Base-by-base conservation (phyloP, 2,888 invertebrate species). In the Chrysolina americana region DNA sequence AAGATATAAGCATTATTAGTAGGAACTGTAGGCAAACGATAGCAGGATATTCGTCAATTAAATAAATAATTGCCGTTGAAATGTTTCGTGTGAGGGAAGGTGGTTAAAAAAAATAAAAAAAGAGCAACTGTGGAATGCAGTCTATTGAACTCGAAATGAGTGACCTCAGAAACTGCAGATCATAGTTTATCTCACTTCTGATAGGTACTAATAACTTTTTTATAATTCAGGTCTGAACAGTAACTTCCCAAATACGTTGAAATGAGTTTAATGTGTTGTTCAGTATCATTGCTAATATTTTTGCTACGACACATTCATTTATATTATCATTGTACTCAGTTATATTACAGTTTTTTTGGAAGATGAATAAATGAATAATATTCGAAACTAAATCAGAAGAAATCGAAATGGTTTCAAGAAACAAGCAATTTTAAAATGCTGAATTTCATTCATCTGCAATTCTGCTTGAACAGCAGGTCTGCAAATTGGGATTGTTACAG, bases 401-500 rank as follows among this genome's bases (percentile, higher is more conserved):
- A 74, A 76, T 66, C 72, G 68, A 73, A 69, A 65, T 75, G 69
- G 68, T 53, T 62, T 53, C 41, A 77, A 76, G 77, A 79, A 78
- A 77, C 48, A 80, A 77, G 79, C 80, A 81, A 80, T 81, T 81
- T 81, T 77, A 79, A 79, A 79, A 81, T 80, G 80, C 75, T 76
- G 76, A 81, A 80, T 76, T 74, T 74, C 74, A 78, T 80, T 81
- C 80, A 80, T 81, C 79, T 79, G 79, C 77, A 79, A 79, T 56
- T 76, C 76, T 53, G 63, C 63, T 48, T 70, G 79, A 80, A 80
- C 78, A 78, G 78, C 73, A 76, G 77, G 78, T 78, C 77, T 74
- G 78, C 80, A 81, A 83, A 83, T 83, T 83, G 81, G 82, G 78
- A 82, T 83, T 83, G 83, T 81, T 82, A 80, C 81, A 82, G 82